Base-by-base conservation (phyloP, 1,140 invertebrate genomes). In the Aradophagus sp. region DNA sequence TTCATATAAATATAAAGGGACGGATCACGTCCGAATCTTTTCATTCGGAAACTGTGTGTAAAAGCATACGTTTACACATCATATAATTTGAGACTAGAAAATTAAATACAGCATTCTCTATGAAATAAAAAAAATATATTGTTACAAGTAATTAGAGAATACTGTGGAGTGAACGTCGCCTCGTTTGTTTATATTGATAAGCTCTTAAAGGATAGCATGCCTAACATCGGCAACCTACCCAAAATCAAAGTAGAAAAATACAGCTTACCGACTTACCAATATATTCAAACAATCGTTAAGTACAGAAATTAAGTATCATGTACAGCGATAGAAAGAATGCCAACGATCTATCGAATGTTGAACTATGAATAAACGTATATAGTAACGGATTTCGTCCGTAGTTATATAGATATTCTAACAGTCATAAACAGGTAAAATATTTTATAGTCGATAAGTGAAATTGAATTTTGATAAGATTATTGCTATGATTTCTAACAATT, bases 71-170 rank as follows among this genome's bases (percentile, higher is more conserved):
- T 19, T 35, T 41, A 35, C 26, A 35, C 52, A 13, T 44, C 23
- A 47, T 34, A 41, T 35, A 61, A 61, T 61, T 50, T 50, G 38
- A 61, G 58, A 62, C 58, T 62, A 62, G 58, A 62, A 52, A 52
- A 36, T 44, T 50, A 32, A 61, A 12, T 50, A 42, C 56, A 42
- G 44, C 17, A 42, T 26, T 61, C 56, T 42, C 56, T 29, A 35
- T 29, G 12, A 47, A 34, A 34, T 15, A 45, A 31, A 13, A 29
- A 44, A 13, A 44, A 44, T 29, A 29, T 16, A 27, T 32, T 45
- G 34, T 34, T 6, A 50, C 10, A 39, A 42, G 16, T 23, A 23
- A 20, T 13, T 19, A 50, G 45, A 61, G 38, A 42, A 42, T 48
- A 42, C 45, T 61, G 56, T 17, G 34, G 35, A n/a, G 19, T 6